A percentile compares a stretch with the other conserved stretches of the same genome.
These are phyloP conservation scores for Falco berigora DNA, from an alignment of 2,797 vertebrate genomes.

Conservation along the genomic window DNA sequence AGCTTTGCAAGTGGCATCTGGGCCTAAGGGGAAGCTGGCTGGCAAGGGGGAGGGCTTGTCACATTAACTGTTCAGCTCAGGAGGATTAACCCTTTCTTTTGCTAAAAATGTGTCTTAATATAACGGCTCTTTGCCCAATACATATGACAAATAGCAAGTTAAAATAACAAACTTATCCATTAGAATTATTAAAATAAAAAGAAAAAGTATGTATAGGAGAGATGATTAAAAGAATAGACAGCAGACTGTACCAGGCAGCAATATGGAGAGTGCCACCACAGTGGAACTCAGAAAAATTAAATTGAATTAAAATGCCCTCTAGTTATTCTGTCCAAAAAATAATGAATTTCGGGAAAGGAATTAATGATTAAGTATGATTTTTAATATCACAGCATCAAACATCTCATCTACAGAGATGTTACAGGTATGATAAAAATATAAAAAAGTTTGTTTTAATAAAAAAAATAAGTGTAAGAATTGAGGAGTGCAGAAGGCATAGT, in stretches of 20 bases:
- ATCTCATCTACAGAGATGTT: not conserved
- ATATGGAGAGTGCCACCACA: not conserved
- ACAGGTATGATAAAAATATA: not conserved
- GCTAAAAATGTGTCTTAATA: not conserved
- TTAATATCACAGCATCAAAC: not conserved
- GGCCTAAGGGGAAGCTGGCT: not conserved
- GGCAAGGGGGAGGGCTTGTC: not conserved
- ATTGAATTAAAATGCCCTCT: not conserved
- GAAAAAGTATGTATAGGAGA: not conserved
- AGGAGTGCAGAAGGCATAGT: not conserved
- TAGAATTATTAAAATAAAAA: not conserved
- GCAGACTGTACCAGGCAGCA: not conserved
- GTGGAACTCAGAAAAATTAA: not conserved
- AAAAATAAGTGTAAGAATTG: not conserved
- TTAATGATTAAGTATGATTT: not conserved
- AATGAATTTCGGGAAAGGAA: not conserved
- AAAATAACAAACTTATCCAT: not conserved
- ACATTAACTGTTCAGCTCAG: not conserved
- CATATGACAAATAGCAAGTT: not conserved
- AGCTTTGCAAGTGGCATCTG: slow-evolving; percentile 3
- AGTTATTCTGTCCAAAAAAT: not conserved
- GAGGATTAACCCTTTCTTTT: not conserved
- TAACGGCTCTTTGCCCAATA: not conserved
- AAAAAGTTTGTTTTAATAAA: not conserved
- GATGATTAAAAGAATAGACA: not conserved